Conservation (phyloP, 2,797 vertebrate species). For the Ceryle rudis region DNA sequence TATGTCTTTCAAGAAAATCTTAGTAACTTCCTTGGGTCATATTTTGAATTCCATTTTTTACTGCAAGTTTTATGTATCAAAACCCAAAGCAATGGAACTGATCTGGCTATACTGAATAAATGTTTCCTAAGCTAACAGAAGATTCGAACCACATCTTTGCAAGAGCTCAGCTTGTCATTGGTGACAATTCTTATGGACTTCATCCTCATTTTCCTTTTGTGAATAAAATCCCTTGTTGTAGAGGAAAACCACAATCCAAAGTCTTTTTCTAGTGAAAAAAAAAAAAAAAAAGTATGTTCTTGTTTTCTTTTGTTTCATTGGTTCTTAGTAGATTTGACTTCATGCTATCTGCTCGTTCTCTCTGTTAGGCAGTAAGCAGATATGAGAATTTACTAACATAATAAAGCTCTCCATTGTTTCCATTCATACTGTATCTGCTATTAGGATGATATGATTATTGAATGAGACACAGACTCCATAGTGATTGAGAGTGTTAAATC, state of each 20-base stretch:
- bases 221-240: neutral
- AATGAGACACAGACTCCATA: conserved; percentile 75
- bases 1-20: neutral
- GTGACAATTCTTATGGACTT: neutral
- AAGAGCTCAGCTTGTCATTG: neutral
- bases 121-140: neutral
- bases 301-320: neutral
- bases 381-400: neutral
- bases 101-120: neutral
- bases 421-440: conserved; percentile 74
- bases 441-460: conserved; percentile 75
- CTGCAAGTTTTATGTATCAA: neutral
- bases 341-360: neutral
- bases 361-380: neutral
- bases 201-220: neutral
- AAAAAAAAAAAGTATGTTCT: fast-evolving
- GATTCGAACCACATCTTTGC: neutral
- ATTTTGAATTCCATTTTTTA: conserved; percentile 1
- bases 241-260: neutral
- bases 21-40: neutral
- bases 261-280: neutral
- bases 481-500: conserved; percentile 77
- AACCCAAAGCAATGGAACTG: neutral
- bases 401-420: conserved; percentile 67
- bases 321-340: neutral